Conservation (phyloP, 2,797 vertebrate genomes). For the Xyrichtys novacula region DNA sequence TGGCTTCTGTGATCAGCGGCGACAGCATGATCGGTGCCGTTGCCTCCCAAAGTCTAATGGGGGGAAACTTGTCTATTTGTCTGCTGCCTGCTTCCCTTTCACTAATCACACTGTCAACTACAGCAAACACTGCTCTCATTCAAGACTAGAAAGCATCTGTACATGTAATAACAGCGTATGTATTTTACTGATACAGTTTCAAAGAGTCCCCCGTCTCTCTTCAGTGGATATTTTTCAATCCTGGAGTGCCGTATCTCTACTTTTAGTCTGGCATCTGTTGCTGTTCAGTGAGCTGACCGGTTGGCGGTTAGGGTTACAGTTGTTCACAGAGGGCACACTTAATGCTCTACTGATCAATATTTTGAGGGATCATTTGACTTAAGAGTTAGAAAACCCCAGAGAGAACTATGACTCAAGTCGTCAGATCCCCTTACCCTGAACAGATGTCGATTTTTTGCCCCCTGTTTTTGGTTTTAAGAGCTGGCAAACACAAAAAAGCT, state of each 20-base stretch:
- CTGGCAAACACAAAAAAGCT: background rate
- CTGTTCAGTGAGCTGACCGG: slow-evolving; percentile 12
- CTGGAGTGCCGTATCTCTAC: background rate
- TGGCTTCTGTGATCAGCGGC: slow-evolving; percentile 43
- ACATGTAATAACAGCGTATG: slow-evolving; percentile 8
- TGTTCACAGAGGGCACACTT: slow-evolving; percentile 27
- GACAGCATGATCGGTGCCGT: slow-evolving; percentile 50
- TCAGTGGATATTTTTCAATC: background rate
- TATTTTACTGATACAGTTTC: background rate
- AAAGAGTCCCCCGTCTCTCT: background rate
- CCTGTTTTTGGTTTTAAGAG: background rate
- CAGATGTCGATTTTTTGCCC: background rate
- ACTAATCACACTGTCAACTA: slow-evolving; percentile 42
- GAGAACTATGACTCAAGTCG: background rate
- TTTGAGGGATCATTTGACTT: slow-evolving; percentile 51
- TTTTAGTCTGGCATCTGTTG: background rate
- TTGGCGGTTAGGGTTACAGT: slow-evolving; percentile 44
- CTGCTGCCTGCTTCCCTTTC: slow-evolving; percentile 39
- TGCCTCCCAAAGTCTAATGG: slow-evolving; percentile 54
- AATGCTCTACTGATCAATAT: slow-evolving; percentile 55
- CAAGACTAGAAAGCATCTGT: slow-evolving; percentile 11
- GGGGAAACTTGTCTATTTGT: slow-evolving; percentile 45
- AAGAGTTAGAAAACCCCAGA: slow-evolving; percentile 7
- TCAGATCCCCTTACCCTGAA: too few relatives aligned
- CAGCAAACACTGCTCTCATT: slow-evolving; percentile 31